These are phyloP conservation scores for Pelochelys cantorii DNA, from an alignment of 2,797 vertebrate species.

Conservation along the genomic window DNA sequence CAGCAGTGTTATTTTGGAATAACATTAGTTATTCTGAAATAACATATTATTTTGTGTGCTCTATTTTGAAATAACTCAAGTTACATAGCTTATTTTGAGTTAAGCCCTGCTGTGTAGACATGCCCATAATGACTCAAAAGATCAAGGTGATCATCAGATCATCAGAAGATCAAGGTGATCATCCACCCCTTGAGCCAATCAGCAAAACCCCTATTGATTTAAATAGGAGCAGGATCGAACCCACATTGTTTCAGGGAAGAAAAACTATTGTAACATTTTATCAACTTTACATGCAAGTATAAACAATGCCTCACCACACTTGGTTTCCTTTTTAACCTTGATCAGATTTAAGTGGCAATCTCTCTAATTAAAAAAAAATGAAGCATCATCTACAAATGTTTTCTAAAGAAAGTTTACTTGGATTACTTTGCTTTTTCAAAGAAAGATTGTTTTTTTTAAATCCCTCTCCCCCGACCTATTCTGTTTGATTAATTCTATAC, in stretches of 20 bases:
- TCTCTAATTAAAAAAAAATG: neutral
- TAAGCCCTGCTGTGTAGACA: no score
- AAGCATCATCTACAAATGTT: neutral
- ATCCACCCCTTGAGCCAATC: neutral
- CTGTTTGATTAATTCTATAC: neutral
- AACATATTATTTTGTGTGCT: no score
- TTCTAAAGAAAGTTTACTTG: neutral
- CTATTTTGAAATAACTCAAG: no score
- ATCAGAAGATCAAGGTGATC: constrained; percentile 26
- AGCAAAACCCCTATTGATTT: constrained; percentile 9
- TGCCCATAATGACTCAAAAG: constrained; percentile 15
- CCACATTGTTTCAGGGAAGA: neutral
- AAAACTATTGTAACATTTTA: neutral
- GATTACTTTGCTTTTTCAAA: neutral
- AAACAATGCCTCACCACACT: neutral
- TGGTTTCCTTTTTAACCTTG: neutral
- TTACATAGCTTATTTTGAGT: no score
- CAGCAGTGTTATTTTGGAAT: no score
- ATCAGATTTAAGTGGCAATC: neutral
- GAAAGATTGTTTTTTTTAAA: neutral
- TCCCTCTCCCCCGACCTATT: neutral
- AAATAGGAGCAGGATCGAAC: constrained; percentile 29
- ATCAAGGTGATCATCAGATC: neutral
- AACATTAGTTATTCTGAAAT: no score
- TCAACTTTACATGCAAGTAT: neutral